Conservation (phyloP, 2,888 invertebrate genomes). For the Hirudinaria manillensis region DNA sequence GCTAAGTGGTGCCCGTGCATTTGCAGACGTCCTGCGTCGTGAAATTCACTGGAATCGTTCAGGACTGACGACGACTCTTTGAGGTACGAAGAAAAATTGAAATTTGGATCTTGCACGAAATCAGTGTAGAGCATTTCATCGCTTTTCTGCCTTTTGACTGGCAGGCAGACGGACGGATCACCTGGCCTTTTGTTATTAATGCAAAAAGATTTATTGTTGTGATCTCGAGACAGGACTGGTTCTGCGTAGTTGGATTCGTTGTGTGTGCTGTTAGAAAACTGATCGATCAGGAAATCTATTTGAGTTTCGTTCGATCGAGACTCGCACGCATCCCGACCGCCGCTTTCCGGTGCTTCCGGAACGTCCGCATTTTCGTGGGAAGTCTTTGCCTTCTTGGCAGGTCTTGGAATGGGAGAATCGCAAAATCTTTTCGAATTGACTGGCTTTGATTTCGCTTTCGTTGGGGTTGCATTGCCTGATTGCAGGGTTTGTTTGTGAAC, state of each 20-base stretch:
- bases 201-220: too few relatives aligned
- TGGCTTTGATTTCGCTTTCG: not conserved
- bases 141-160: slow-evolving; percentile 1
- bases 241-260: too few relatives aligned
- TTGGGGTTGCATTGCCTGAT: not conserved
- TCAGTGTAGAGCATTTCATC: slow-evolving; percentile 4
- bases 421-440: not conserved
- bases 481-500: not conserved
- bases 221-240: too few relatives aligned
- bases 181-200: not conserved
- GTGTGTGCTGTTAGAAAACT: not conserved
- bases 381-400: too few relatives aligned
- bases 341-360: not conserved
- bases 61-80: not conserved
- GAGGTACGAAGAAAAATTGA: slow-evolving; percentile 1
- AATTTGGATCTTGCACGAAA: not conserved
- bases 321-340: not conserved
- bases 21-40: not conserved
- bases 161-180: not conserved
- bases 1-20: too few relatives aligned
- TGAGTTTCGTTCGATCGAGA: not conserved
- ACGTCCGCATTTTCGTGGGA: not conserved
- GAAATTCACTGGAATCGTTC: not conserved
- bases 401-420: not conserved
- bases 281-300: not conserved